These are phyloP conservation scores for Cinclus cinclus DNA, from an alignment of 2,113 vertebrate species.

Conservation along the genomic window DNA sequence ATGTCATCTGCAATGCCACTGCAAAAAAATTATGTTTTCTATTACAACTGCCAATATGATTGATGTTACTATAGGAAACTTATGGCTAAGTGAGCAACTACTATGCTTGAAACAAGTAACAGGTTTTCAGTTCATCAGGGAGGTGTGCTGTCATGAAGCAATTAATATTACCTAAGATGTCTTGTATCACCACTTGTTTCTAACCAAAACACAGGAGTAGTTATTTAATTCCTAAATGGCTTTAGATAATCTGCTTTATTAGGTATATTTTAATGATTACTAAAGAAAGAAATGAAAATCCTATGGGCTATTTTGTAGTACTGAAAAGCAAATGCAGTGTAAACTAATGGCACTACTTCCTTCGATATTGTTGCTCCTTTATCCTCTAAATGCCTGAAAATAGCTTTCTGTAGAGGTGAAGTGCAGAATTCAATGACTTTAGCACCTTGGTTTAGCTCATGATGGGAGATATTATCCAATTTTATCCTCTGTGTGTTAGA, in stretches of 20 bases:
- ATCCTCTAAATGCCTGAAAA: conserved; percentile 26
- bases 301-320: neutral
- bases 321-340: neutral
- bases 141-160: neutral
- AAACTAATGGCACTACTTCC: neutral
- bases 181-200: neutral
- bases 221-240: neutral
- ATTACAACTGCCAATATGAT: neutral
- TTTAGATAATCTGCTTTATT: neutral
- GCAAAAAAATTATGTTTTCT: neutral
- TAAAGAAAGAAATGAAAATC: neutral
- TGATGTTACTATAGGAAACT: neutral
- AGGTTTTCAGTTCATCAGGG: neutral
- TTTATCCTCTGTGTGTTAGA: neutral
- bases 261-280: neutral
- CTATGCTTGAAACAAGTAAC: neutral
- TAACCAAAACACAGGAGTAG: neutral
- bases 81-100: neutral
- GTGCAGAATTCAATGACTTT: neutral
- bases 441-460: neutral
- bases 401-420: neutral
- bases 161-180: neutral
- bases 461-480: conserved; percentile 2
- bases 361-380: neutral
- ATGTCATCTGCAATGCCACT: neutral